phyloP scores from a whole-genome alignment of 2,113 vertebrate genomes.

The Zeus faber region DNA sequence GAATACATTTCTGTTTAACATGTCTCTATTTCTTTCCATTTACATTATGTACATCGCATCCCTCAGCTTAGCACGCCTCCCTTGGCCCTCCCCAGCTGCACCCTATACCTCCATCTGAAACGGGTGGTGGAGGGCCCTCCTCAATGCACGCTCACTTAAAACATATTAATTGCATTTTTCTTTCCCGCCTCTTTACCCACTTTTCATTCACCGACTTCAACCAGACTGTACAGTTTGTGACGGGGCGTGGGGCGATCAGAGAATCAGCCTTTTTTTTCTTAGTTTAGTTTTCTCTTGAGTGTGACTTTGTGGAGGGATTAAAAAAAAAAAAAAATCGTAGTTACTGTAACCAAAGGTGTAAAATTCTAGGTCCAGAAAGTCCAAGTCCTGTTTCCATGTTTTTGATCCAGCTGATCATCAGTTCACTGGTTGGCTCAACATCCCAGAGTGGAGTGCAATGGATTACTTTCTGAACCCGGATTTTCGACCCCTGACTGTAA shows the following conservation, averaged over 20 bases:
- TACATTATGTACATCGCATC: constrained; percentile 99
- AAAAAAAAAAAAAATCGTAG: too few species aligned
- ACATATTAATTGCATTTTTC: constrained; percentile 39
- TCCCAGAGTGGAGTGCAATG: too few species aligned
- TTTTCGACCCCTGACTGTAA: too few species aligned
- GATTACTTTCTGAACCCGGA: too few species aligned
- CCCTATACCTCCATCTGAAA: constrained; percentile 58
- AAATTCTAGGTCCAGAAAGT: too few species aligned
- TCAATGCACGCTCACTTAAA: constrained; percentile 39
- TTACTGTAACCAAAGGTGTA: too few species aligned
- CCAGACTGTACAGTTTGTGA: constrained; percentile 53
- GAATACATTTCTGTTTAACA: constrained; percentile 98
- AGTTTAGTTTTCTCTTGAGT: too few species aligned
- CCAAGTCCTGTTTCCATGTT: too few species aligned
- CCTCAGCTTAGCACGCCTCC: too few species aligned
- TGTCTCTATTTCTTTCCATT: constrained; percentile 98
- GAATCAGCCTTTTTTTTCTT: constrained; percentile 25
- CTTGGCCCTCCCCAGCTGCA: constrained; percentile 69
- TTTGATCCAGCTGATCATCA: too few species aligned
- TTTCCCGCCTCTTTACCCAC: constrained; percentile 40
- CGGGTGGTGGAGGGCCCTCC: constrained; percentile 58
- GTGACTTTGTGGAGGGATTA: constrained; percentile 45
- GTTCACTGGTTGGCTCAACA: too few species aligned
- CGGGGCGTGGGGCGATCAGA: background rate
- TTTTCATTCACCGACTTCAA: constrained; percentile 31